Evolutionary conservation across 2,113 vertebrate genomes (phyloP).

Genomic region (Montifringilla adamsi): DNA sequence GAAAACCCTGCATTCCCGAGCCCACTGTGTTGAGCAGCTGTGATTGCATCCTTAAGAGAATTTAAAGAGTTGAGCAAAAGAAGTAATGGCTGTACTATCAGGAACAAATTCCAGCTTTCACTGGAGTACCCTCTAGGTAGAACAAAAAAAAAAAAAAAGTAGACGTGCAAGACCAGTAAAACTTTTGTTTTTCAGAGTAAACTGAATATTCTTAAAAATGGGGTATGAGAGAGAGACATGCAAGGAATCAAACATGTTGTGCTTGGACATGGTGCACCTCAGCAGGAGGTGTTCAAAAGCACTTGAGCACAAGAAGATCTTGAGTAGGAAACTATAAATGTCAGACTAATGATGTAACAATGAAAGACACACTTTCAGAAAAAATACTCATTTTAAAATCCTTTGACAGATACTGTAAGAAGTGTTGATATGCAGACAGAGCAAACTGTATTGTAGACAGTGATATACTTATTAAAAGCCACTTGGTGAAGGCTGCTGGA

Average conservation of each 20-base stretch:
- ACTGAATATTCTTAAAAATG: not conserved
- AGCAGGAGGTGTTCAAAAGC: not conserved
- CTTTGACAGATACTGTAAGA: not conserved
- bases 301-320: not conserved
- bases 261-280: not conserved
- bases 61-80: not conserved
- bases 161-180: not conserved
- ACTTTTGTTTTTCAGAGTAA: not conserved
- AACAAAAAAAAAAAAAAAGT: not conserved
- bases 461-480: not conserved
- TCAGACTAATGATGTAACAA: not conserved
- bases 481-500: not conserved
- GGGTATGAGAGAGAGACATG: not conserved
- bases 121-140: not conserved
- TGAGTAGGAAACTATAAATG: not conserved
- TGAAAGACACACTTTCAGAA: not conserved
- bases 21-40: fast-evolving
- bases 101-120: not conserved
- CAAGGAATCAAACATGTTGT: not conserved
- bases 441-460: not conserved
- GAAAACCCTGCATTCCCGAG: not conserved
- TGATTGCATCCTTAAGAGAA: not conserved
- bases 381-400: not conserved
- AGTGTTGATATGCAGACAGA: not conserved
- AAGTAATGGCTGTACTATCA: not conserved